A percentile compares a stretch with the other conserved stretches of the same genome.
Conservation (phyloP, 2,797 vertebrate species). For the Sebastes paucispinis region DNA sequence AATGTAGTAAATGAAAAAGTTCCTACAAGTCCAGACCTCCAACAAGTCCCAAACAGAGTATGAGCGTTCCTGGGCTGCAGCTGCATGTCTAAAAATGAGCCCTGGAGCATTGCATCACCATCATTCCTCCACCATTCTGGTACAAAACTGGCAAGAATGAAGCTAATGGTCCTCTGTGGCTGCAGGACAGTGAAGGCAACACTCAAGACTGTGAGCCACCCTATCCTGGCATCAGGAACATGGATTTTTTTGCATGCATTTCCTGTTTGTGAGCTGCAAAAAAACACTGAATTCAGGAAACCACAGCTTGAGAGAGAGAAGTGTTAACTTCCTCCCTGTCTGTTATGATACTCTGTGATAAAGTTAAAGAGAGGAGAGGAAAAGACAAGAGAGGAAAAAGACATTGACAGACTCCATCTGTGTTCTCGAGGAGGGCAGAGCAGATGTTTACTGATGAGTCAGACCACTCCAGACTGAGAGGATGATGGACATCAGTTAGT, state of each 20-base stretch:
- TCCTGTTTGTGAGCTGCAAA: conserved; percentile 18
- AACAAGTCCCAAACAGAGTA: conserved; percentile 26
- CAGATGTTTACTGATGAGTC: conserved; percentile 43
- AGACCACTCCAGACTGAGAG: conserved; percentile 27
- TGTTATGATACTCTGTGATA: not conserved
- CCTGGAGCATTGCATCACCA: conserved; percentile 72
- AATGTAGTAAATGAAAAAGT: not conserved
- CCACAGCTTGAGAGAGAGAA: conserved; percentile 33
- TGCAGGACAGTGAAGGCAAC: conserved; percentile 8
- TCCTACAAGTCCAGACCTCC: conserved; percentile 4
- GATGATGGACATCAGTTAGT: conserved; percentile 45
- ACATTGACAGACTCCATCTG: conserved; percentile 5
- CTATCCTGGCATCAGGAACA: conserved; percentile 19
- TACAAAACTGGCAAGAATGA: conserved; percentile 51
- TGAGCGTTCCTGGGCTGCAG: conserved; percentile 51
- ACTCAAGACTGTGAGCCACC: not conserved
- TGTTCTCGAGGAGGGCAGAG: conserved; percentile 8
- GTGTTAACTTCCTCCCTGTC: conserved; percentile 40
- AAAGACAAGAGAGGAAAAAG: not conserved
- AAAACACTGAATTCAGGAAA: conserved; percentile 48
- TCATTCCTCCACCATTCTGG: conserved; percentile 66
- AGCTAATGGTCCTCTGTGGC: conserved; percentile 2
- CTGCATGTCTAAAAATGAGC: conserved; percentile 60
- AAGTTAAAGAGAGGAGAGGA: not conserved
- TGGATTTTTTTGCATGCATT: conserved; percentile 11